Evolutionary conservation across 2,888 invertebrate species (phyloP).

Genomic region (Coelinius sp.): DNA sequence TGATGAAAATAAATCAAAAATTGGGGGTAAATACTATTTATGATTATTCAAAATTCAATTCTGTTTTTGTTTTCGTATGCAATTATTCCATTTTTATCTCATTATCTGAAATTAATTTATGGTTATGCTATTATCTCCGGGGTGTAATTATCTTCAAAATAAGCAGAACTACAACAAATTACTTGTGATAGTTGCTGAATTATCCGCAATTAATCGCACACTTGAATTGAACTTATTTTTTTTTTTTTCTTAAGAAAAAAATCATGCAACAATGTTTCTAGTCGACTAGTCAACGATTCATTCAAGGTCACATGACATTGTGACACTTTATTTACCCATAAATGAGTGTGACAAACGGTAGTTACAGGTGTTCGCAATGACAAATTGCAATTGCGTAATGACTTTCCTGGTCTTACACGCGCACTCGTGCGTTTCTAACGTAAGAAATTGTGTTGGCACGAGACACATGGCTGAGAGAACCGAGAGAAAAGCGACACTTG

Average conservation of each 20-base stretch:
- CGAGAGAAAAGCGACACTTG: slow-evolving; percentile 13
- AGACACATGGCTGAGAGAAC: slow-evolving; percentile 7
- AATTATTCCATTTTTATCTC: too few species aligned
- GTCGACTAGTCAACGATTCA: not conserved
- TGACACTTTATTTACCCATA: slow-evolving; percentile 18
- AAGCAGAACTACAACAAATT: too few species aligned
- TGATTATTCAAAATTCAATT: too few species aligned
- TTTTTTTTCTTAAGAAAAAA: not conserved
- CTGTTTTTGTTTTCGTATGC: too few species aligned
- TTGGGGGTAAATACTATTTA: too few species aligned
- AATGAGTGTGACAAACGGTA: slow-evolving; percentile 36
- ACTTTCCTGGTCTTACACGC: slow-evolving; percentile 21
- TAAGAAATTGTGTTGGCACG: slow-evolving; percentile 19
- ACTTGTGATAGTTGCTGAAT: too few species aligned
- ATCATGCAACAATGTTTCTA: not conserved
- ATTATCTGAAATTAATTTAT: too few species aligned
- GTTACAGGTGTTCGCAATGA: slow-evolving; percentile 40
- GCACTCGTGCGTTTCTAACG: slow-evolving; percentile 14
- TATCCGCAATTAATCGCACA: too few species aligned
- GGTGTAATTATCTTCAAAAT: too few species aligned
- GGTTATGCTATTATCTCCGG: too few species aligned
- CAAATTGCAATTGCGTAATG: slow-evolving; percentile 45
- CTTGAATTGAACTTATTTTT: too few species aligned
- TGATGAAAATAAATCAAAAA: too few species aligned
- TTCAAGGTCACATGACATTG: slow-evolving; percentile 5